These are phyloP conservation scores for Platyscapa corneri DNA, from an alignment of 1,140 invertebrate genomes.

Conservation along the genomic window DNA sequence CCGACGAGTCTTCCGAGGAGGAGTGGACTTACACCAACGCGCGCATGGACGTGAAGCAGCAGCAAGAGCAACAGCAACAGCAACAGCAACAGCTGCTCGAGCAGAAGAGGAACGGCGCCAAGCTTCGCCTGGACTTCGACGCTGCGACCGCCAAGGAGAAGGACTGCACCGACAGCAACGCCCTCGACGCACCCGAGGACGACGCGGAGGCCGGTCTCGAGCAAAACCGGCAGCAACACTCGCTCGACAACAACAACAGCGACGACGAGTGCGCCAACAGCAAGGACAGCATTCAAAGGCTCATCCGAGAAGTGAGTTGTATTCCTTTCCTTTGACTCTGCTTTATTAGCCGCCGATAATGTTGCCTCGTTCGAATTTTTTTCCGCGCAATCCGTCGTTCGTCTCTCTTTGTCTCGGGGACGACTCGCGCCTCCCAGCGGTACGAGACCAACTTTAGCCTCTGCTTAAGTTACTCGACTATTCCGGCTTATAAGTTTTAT, in stretches of 20 bases:
- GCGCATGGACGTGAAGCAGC: constrained; percentile 56
- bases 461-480: no score
- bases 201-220: not conserved
- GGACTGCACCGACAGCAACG: constrained; percentile 39
- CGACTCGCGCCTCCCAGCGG: no score
- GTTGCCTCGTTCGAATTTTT: not conserved
- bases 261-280: constrained; percentile 71
- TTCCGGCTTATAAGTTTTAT: no score
- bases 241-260: constrained; percentile 57
- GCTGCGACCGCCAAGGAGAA: constrained; percentile 52
- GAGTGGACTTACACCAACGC: constrained; percentile 82
- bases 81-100: constrained; percentile 52
- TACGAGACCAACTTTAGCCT: no score
- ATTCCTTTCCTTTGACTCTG: not conserved
- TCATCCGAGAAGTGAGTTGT: constrained; percentile 76
- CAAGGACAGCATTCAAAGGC: constrained; percentile 76
- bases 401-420: no score
- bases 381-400: not conserved
- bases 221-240: constrained; percentile 31
- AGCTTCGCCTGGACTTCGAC: constrained; percentile 63
- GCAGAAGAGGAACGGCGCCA: constrained; percentile 55
- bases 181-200: not conserved
- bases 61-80: constrained; percentile 51
- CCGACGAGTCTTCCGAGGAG: constrained; percentile 81
- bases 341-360: not conserved